Evolutionary conservation across 1,140 invertebrate species (phyloP).

Genomic region (Drosophila ohnishii): DNA sequence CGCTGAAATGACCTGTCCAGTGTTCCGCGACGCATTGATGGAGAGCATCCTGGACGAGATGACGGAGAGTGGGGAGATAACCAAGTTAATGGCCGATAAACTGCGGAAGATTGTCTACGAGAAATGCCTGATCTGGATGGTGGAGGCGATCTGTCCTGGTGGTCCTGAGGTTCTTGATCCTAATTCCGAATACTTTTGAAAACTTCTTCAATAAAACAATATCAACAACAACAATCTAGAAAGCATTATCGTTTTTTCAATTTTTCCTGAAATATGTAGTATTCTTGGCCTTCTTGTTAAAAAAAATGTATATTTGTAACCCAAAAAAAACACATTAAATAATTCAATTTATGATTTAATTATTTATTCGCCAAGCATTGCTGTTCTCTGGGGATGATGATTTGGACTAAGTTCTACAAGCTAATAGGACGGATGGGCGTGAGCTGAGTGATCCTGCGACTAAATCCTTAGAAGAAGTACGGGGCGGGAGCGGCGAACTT

Average conservation of each 20-base stretch:
- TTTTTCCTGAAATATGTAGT: too few relatives aligned
- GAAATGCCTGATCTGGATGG: background rate
- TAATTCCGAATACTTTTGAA: background rate
- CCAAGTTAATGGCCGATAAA: background rate
- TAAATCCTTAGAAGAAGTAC: constrained; percentile 61
- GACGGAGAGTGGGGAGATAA: background rate
- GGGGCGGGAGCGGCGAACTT: constrained; percentile 65
- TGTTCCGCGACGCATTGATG: background rate
- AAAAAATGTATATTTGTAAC: too few relatives aligned
- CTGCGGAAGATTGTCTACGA: constrained; percentile 1
- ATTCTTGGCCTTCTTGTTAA: background rate
- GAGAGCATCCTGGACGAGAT: background rate
- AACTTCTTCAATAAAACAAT: background rate
- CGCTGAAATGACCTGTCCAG: background rate
- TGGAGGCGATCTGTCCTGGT: background rate
- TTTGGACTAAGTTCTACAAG: constrained; percentile 51
- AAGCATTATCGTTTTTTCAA: background rate
- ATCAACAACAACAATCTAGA: background rate
- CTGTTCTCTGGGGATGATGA: constrained; percentile 43
- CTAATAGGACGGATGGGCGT: constrained; percentile 46
- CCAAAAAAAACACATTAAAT: background rate
- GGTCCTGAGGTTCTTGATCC: background rate
- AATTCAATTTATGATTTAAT: constrained; percentile 13
- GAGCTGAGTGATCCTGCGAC: constrained; percentile 11
- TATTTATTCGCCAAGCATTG: constrained; percentile 63